Evolutionary conservation across 2,888 invertebrate species (phyloP).

Genomic region (Yponomeuta plumbellus): DNA sequence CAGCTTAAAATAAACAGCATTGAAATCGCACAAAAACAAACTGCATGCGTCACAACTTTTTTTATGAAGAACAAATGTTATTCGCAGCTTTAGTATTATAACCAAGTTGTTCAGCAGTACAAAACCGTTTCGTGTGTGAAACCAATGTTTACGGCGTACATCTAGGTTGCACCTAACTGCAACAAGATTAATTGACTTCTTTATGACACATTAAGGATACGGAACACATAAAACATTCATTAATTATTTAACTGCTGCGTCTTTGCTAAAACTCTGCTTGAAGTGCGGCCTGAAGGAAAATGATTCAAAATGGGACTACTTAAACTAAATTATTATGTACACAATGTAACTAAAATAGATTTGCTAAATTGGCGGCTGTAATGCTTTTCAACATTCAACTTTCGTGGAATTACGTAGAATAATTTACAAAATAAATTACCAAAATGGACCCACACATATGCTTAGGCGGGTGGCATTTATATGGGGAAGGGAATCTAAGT

Average conservation of each 20-base stretch:
- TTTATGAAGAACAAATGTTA: too few species aligned
- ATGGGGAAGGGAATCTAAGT: too few species aligned
- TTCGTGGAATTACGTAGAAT: constrained; percentile 33
- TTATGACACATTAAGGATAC: background rate
- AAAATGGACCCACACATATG: background rate
- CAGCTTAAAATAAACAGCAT: too few species aligned
- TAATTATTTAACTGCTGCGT: background rate
- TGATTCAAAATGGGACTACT: constrained; percentile 55
- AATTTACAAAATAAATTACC: constrained; percentile 29
- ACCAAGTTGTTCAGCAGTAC: too few species aligned
- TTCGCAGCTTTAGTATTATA: too few species aligned
- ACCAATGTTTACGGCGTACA: too few species aligned
- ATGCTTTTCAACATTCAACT: constrained; percentile 59
- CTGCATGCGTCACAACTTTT: too few species aligned
- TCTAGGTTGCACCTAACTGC: too few species aligned
- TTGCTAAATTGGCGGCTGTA: constrained; percentile 47
- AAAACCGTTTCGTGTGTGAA: too few species aligned
- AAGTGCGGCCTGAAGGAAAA: constrained; percentile 27
- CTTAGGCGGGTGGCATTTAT: background rate
- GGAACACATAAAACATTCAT: background rate
- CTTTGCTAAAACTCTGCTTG: background rate
- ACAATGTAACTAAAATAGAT: constrained; percentile 49
- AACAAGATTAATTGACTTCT: background rate
- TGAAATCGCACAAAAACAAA: too few species aligned
- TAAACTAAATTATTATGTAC: constrained; percentile 56